Conservation (phyloP, 2,797 vertebrate genomes). For the Hirundo rustica region DNA sequence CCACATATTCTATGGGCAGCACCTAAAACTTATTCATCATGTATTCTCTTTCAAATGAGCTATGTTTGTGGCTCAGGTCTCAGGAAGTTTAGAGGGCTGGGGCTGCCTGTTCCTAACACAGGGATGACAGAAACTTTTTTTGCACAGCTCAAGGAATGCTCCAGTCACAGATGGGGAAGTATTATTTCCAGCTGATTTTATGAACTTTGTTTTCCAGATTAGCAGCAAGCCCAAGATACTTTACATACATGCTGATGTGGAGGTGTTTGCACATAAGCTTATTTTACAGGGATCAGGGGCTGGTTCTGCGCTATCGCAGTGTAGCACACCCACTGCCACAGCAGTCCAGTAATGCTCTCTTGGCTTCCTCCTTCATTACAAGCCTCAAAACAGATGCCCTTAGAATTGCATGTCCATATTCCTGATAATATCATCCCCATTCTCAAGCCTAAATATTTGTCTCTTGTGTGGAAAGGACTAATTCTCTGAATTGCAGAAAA, state of each 20-base stretch:
- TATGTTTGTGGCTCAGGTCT: conserved; percentile 19
- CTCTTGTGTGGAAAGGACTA: not conserved
- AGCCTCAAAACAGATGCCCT: not conserved
- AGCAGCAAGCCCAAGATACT: not conserved
- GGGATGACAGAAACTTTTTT: conserved; percentile 7
- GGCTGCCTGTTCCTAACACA: conserved; percentile 1
- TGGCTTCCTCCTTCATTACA: not conserved
- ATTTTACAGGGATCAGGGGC: not conserved
- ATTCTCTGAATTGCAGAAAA: not conserved
- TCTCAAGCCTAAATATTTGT: not conserved
- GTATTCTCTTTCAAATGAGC: conserved; percentile 42
- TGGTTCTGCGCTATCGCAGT: not conserved
- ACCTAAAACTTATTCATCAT: not conserved
- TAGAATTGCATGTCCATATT: not conserved
- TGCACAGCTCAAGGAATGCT: not conserved
- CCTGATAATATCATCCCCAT: not conserved
- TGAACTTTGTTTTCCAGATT: not conserved
- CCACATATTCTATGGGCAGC: conserved; percentile 49
- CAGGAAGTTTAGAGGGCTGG: not conserved
- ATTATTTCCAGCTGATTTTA: not conserved
- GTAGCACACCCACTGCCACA: not conserved
- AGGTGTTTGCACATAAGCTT: not conserved
- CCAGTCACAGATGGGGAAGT: not conserved
- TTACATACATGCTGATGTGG: not conserved
- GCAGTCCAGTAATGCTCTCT: not conserved